Evolutionary conservation across 2,888 invertebrate species (phyloP).

Genomic region (Allophyes oxyacanthae): DNA sequence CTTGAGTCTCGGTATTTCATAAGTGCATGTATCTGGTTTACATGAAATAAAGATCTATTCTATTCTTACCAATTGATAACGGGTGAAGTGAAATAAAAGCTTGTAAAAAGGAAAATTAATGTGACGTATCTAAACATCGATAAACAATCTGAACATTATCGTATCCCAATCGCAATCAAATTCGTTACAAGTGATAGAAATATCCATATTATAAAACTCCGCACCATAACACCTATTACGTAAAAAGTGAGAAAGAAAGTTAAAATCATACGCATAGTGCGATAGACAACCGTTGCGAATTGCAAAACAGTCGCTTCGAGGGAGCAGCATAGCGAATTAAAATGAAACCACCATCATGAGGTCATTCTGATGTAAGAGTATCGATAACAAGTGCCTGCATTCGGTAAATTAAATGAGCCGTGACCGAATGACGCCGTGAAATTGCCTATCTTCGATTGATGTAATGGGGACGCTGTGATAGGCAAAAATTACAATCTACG

Average conservation of each 20-base stretch:
- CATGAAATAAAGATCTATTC: too few relatives aligned
- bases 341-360: slow-evolving; percentile 56
- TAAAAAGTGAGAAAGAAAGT: slow-evolving; percentile 67
- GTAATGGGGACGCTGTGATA: slow-evolving; percentile 62
- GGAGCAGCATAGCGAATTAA: slow-evolving; percentile 70
- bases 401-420: slow-evolving; percentile 75
- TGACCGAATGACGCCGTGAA: slow-evolving; percentile 70
- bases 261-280: slow-evolving; percentile 56
- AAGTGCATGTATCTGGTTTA: too few relatives aligned
- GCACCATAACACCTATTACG: slow-evolving; percentile 58
- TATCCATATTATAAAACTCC: slow-evolving; percentile 43
- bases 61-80: too few relatives aligned
- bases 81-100: too few relatives aligned
- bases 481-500: slow-evolving; percentile 47
- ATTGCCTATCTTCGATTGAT: slow-evolving; percentile 69
- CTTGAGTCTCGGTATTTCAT: too few relatives aligned
- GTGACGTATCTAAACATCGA: slow-evolving; percentile 9
- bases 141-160: slow-evolving; percentile 16
- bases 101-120: background rate
- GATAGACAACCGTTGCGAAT: slow-evolving; percentile 69
- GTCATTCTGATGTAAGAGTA: slow-evolving; percentile 67
- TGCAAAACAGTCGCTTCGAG: slow-evolving; percentile 64
- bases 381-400: slow-evolving; percentile 73
- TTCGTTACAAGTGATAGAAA: slow-evolving; percentile 45
- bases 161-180: slow-evolving; percentile 21